These are phyloP conservation scores for Epiperipatus broadwayi DNA, from an alignment of 2,888 invertebrate species.

Conservation along the genomic window DNA sequence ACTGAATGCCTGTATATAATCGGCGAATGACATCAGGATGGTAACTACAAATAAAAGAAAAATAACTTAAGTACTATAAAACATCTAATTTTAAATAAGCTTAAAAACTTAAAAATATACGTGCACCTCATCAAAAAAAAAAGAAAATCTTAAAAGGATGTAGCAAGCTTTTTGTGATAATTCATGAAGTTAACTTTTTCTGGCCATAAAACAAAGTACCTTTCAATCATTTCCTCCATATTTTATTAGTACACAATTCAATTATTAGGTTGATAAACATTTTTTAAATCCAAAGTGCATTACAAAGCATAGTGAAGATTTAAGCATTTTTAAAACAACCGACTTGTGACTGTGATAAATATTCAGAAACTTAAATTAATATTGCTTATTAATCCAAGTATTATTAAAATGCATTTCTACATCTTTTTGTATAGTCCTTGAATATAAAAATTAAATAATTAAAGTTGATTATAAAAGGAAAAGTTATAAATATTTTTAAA, in stretches of 20 bases:
- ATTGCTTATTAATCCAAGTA: neutral
- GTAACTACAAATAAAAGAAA: conserved; percentile 34
- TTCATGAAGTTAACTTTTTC: too few relatives aligned
- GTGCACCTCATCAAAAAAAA: too few relatives aligned
- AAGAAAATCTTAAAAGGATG: too few relatives aligned
- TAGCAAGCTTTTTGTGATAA: too few relatives aligned
- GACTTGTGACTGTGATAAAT: neutral
- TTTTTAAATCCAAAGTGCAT: too few relatives aligned
- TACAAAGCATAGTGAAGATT: neutral
- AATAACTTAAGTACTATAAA: conserved; percentile 5
- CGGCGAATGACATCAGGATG: conserved; percentile 47
- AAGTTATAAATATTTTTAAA: conserved; percentile 17
- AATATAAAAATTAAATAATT: conserved; percentile 7
- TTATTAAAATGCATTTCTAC: neutral
- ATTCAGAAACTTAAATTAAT: too few relatives aligned
- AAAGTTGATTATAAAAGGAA: neutral
- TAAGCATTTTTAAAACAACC: neutral
- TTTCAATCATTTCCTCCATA: too few relatives aligned
- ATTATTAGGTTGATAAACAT: too few relatives aligned
- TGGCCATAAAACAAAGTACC: too few relatives aligned
- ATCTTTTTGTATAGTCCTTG: neutral
- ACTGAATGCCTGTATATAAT: conserved; percentile 79
- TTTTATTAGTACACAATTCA: too few relatives aligned
- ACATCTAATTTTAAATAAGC: too few relatives aligned
- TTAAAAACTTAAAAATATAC: too few relatives aligned